Base-by-base conservation (phyloP, 2,888 invertebrate genomes). In the Morpho helenor region DNA sequence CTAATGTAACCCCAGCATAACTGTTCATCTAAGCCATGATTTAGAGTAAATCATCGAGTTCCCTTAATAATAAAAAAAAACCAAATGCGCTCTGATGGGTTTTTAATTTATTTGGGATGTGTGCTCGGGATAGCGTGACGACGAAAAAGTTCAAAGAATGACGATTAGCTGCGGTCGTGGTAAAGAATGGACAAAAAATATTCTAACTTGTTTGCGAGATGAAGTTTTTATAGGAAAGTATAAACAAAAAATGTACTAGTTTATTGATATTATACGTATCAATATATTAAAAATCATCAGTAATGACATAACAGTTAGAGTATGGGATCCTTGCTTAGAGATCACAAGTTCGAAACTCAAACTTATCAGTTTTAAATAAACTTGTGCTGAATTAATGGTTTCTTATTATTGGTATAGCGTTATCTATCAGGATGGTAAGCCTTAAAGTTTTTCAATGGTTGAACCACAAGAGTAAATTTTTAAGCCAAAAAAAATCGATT, bases 51-150 rank as follows among this genome's bases (percentile, higher is more conserved):
- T 55, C 51, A 59, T 64, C 56, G 57, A 65, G 65, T 70, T 71
- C 68, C 71, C 62, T 64, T 31, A 31, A 65, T 31, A 31, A 65
- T 6, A 39, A 48, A 48, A 41, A 50, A 50, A 45, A 59, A 63
- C 60, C 73, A 76, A 77, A 77, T 74, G 67, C 54, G 59, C 66
- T 70, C 68, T 77, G 80, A 84, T 81, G 81, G 67, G 71, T 80
- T 84, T 86, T 87, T 86, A 82, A 84, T 84, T 82, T 80, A 80
- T 84, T 79, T 79, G 74, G 79, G 77, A 78, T 72, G 66, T 68
- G 71, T 67, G 61, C 70, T 68, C 63, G 65, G 70, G 64, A 61
- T 66, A 67, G 68, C 68, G 73, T 76, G 77, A 79, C 75, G 75
- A 75, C 63, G 71, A 67, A 73, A 68, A 68, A 68, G 64, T 67